phyloP scores from a whole-genome alignment of 1,140 invertebrate species.

The Drosophila baimaii region DNA sequence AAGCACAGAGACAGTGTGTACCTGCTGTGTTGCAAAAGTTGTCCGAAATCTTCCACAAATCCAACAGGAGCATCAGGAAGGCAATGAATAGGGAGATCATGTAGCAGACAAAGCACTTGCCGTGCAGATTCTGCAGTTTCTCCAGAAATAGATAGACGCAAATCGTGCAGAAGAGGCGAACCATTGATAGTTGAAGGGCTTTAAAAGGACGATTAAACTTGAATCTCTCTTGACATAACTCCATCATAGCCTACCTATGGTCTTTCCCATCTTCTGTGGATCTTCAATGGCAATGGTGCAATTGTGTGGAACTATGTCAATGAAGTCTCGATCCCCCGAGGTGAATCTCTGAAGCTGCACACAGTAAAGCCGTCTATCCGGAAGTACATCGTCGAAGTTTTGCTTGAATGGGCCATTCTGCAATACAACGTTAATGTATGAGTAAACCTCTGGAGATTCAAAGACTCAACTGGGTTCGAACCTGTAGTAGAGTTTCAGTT shows the following conservation, averaged over 20 bases:
- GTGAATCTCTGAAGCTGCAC: constrained; percentile 30
- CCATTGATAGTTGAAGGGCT: constrained; percentile 88
- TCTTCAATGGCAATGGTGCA: constrained; percentile 1
- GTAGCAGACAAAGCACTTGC: constrained; percentile 89
- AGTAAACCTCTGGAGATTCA: neutral
- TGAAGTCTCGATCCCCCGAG: neutral
- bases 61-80: constrained; percentile 86
- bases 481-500: constrained; percentile 60
- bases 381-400: neutral
- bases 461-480: constrained; percentile 3
- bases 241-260: constrained; percentile 8
- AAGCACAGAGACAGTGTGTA: neutral
- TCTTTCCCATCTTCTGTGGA: neutral
- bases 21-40: constrained; percentile 3
- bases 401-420: neutral
- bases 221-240: neutral
- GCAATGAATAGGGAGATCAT: constrained; percentile 87
- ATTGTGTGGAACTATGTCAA: constrained; percentile 43
- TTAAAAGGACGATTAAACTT: constrained; percentile 36
- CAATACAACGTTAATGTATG: too few species aligned
- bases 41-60: constrained; percentile 42
- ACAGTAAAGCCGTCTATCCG: constrained; percentile 60
- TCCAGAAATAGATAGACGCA: constrained; percentile 88
- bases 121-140: constrained; percentile 89
- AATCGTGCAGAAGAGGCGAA: constrained; percentile 88